Evolutionary conservation across 2,113 vertebrate species (phyloP).

Genomic region (Lampris incognitus): DNA sequence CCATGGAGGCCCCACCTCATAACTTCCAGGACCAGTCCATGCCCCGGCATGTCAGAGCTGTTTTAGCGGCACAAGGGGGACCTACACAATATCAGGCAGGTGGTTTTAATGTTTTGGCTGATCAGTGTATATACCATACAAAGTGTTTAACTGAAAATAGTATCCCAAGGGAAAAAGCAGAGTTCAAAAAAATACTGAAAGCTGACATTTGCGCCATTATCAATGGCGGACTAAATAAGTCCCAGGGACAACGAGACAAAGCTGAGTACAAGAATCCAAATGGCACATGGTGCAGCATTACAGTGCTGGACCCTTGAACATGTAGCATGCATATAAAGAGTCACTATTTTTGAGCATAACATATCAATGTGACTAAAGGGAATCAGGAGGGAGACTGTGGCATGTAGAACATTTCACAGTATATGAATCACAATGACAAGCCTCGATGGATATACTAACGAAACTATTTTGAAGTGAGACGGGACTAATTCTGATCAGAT

Average conservation of each 20-base stretch:
- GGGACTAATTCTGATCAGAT: neutral
- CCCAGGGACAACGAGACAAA: neutral
- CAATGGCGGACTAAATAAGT: neutral
- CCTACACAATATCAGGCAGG: no score
- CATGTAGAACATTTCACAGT: neutral
- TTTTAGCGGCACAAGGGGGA: no score
- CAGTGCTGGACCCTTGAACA: neutral
- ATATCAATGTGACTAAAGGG: neutral
- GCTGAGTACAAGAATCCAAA: neutral
- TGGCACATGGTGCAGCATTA: neutral
- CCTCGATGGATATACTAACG: no score
- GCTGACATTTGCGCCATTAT: no score
- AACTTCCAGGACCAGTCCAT: no score
- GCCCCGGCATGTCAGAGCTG: no score
- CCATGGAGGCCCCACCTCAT: no score
- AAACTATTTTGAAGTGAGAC: neutral
- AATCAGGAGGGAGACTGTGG: neutral
- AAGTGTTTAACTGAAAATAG: no score
- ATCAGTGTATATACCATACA: no score
- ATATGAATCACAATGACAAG: no score
- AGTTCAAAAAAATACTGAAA: neutral
- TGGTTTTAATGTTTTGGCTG: no score
- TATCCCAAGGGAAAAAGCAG: no score
- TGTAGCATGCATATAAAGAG: neutral
- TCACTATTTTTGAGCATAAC: neutral